Base-by-base conservation (phyloP, 2,113 vertebrate species). In the Rhineura floridana region DNA sequence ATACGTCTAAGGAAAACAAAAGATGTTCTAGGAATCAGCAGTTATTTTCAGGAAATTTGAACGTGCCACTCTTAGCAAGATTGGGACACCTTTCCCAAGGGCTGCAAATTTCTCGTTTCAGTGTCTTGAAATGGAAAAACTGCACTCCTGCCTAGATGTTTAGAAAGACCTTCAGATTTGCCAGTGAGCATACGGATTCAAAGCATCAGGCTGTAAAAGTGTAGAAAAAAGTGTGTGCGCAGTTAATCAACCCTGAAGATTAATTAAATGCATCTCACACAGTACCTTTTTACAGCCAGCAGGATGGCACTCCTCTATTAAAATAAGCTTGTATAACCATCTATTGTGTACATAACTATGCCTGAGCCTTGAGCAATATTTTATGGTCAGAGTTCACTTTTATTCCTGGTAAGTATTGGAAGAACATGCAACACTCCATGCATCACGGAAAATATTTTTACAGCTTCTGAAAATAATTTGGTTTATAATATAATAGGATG, bases 91-190 rank as follows among this genome's bases (percentile, higher is more conserved):
- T 59, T 91, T 91, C 65, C n/a, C 0, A 0, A 33, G 87, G 88
- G 75, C 21, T 87, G 12, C 33, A 87, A 72, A 70, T 4, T 50
- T 77, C 23, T 63, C 65, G 79, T 6, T n/a, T 84, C 86, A 69
- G 2, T 25, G 88, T 39, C 30, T 65, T 90, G 50, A 76, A 91
- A 85, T 80, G 90, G 82, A 62, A 55, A 90, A 90, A 39, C 23
- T 59, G 88, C 59, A 72, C 78, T 44, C 67, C 91, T 90, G 76
- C 13, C 63, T 48, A 67, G 87, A n/a, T 8, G 72, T 46, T 85
- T 36, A 87, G 83, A 91, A 89, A 79, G 30, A 46, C 59, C 87
- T 89, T 90, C 88, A 91, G 81, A 92, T 90, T 19, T 90, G 84
- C 59, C 30, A 77, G 85, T 84, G 89, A 25, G 15, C 0, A 0